Percentiles rank a stretch among this genome's conserved stretches.
Evolutionary conservation across 2,113 vertebrate genomes (phyloP).

Genomic region (Porphyrio hochstetteri): DNA sequence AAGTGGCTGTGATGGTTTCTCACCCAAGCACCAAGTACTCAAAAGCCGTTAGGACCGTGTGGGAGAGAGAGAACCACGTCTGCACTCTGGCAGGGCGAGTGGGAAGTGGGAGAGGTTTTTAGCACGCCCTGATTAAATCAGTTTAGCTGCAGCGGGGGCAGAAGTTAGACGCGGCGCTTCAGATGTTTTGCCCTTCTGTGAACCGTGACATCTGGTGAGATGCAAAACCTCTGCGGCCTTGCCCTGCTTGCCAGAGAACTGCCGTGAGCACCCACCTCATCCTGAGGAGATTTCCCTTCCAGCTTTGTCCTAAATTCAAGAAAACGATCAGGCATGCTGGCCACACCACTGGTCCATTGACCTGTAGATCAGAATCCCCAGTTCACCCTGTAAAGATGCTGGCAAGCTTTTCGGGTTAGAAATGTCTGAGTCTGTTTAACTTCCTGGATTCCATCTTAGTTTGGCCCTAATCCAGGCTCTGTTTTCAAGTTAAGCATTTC

Average conservation of each 20-base stretch:
- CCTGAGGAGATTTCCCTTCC: background rate
- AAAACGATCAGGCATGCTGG: background rate
- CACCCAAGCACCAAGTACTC: background rate
- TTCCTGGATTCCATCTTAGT: slow-evolving; percentile 50
- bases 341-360: background rate
- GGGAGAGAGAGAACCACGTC: background rate
- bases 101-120: background rate
- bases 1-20: slow-evolving; percentile 49
- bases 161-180: background rate
- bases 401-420: background rate
- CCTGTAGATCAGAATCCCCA: background rate
- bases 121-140: slow-evolving; percentile 22
- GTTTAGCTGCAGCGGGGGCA: background rate
- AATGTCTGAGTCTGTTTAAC: background rate
- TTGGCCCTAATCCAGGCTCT: slow-evolving; percentile 6
- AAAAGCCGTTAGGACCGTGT: background rate
- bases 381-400: background rate
- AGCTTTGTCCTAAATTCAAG: background rate
- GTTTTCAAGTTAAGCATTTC: slow-evolving; percentile 30
- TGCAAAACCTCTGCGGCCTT: slow-evolving; percentile 29
- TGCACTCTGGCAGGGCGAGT: background rate
- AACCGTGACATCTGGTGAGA: slow-evolving; percentile 56
- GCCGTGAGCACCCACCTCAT: background rate
- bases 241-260: background rate
- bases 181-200: slow-evolving; percentile 44